Conservation (phyloP, 2,113 vertebrate species). For the Vulpes vulpes region DNA sequence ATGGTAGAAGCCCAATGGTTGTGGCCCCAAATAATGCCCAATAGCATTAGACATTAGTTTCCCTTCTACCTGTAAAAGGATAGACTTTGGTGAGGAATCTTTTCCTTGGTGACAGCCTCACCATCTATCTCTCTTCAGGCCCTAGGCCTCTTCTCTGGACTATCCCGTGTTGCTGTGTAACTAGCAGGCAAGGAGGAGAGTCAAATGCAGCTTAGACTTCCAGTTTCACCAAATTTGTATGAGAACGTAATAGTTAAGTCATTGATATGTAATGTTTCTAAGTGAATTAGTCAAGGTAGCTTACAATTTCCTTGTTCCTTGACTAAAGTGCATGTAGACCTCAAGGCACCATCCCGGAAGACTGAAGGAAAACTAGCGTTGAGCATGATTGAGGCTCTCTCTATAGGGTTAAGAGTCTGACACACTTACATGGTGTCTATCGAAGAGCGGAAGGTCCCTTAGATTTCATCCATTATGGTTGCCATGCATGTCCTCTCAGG, state of each 20-base stretch:
- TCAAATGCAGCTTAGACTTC: not conserved
- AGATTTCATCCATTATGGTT: not conserved
- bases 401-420: not conserved
- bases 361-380: not conserved
- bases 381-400: rapidly evolving
- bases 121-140: not conserved
- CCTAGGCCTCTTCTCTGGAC: not conserved
- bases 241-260: not conserved
- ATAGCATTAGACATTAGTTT: not conserved
- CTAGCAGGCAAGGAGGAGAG: not conserved
- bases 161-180: not conserved
- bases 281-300: not conserved
- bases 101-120: not conserved
- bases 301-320: not conserved
- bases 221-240: not conserved
- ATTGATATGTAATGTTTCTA: not conserved
- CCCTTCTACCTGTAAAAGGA: not conserved
- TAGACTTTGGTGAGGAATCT: not conserved
- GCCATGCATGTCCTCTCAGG: not conserved
- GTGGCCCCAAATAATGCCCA: not conserved
- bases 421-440: rapidly evolving
- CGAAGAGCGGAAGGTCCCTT: not conserved
- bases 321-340: not conserved
- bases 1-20: not conserved
- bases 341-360: not conserved